Base-by-base conservation (phyloP, 2,888 invertebrate genomes). In the Anodontia alba region DNA sequence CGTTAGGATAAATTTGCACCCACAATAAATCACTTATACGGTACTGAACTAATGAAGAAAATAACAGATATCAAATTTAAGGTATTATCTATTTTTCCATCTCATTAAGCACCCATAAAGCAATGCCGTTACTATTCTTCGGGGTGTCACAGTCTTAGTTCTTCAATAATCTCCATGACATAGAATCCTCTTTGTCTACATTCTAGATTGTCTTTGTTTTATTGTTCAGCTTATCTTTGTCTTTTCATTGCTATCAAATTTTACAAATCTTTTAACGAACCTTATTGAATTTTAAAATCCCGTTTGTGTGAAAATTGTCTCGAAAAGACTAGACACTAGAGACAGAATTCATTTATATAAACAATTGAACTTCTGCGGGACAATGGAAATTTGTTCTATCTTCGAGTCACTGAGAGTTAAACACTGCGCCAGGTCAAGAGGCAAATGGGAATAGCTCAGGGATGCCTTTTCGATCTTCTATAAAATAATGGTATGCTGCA, bases 1-100 rank as follows among this genome's bases (percentile, higher is more conserved):
- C n/a, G n/a, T n/a, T n/a, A n/a, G n/a, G 38, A 38, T 12, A 38
- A 38, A 38, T 8, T 38, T 38, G 38, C 12, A 38, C 12, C 5
- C 38, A 38, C 38, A 38, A 38, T 38, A 49, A 49, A 49, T 49
- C 17, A 49, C 49, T 49, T 49, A 49, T 49, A 49, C 49, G 49
- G 20, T 49, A 49, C 17, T 49, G 17, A 49, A 17, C 49, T 49
- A 49, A 49, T 49, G n/a, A 38, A 38, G 38, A 38, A 38, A 38
- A 38, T 38, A 38, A 38, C 12, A 38, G 38, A 38, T 38, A 38
- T 38, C 38, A 38, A 38, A 38, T 38, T 38, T 38, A 38, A 5
- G n/a, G 54, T 26, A 26, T 54, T 54, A 54, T 54, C 54, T 54
- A 26, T 54, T 54, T 54, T 54, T 54, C 54, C 54, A 54, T 54